Evolutionary conservation across 2,113 vertebrate species (phyloP).

Genomic region (Budorcas taxicolor): DNA sequence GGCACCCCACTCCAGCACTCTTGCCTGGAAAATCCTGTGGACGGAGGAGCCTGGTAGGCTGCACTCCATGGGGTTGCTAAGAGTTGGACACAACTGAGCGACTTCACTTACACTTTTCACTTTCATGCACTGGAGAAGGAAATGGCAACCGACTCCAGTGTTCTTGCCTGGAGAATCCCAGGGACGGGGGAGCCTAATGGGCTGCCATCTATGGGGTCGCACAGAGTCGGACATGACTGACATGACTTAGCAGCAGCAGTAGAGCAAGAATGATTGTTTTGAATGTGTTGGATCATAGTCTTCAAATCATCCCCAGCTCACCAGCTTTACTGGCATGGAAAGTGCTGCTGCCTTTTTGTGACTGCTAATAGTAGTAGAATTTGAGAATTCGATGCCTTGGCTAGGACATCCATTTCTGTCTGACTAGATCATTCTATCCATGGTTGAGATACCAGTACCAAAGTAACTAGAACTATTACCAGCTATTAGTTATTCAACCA

Average conservation of each 20-base stretch:
- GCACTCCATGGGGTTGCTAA: too few species aligned
- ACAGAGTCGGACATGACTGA: too few species aligned
- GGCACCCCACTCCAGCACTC: too few species aligned
- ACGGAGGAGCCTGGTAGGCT: too few species aligned
- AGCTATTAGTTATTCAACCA: neutral
- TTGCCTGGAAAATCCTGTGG: too few species aligned
- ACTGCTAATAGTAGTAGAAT: neutral
- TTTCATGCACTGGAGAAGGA: too few species aligned
- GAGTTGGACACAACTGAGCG: too few species aligned
- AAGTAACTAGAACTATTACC: neutral
- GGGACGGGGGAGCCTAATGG: too few species aligned
- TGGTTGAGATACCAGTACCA: neutral
- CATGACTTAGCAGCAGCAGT: too few species aligned
- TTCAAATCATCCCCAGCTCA: neutral
- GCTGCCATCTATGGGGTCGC: accelerated
- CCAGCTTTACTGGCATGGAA: neutral
- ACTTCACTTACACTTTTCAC: too few species aligned
- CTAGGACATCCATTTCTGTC: neutral
- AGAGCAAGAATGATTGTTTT: neutral
- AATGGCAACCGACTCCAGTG: too few species aligned
- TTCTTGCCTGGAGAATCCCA: too few species aligned
- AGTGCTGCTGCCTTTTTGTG: neutral
- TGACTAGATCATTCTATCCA: neutral
- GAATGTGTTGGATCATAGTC: neutral
- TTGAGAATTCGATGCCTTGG: neutral